phyloP scores from a whole-genome alignment of 2,113 vertebrate species.

The Chloropsis hardwickii region DNA sequence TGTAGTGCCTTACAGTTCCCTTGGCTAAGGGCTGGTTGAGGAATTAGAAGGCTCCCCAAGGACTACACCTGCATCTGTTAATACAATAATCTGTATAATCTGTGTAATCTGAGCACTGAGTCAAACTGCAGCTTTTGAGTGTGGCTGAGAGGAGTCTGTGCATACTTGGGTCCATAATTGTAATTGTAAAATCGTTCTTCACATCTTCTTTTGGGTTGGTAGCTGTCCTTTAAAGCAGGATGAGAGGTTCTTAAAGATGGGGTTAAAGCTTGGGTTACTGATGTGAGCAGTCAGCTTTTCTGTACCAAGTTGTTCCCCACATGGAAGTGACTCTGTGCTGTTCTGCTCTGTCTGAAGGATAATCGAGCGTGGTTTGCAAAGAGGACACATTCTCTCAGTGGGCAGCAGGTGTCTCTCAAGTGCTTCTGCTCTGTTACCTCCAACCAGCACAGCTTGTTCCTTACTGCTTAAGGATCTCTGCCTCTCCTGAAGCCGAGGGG shows the following conservation, averaged over 20 bases:
- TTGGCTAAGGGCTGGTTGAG: neutral
- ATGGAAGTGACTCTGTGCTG: accelerated
- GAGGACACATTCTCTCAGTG: neutral
- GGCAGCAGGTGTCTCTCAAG: constrained; percentile 65
- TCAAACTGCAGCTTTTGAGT: neutral
- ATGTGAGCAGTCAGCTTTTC: neutral
- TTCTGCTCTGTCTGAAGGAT: neutral
- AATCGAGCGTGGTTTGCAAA: neutral
- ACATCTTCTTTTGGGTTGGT: neutral
- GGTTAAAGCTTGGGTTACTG: neutral
- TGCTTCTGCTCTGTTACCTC: neutral
- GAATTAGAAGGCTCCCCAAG: neutral
- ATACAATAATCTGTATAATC: neutral
- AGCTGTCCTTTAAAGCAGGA: neutral
- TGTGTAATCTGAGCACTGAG: neutral
- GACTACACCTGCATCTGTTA: neutral
- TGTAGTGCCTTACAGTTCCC: neutral
- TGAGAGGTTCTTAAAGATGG: neutral
- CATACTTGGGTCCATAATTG: neutral
- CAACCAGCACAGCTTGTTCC: neutral
- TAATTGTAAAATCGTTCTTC: neutral
- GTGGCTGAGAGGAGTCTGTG: neutral
- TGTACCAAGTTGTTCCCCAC: neutral
- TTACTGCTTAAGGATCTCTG: neutral
- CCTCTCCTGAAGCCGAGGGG: neutral